phyloP scores from a whole-genome alignment of 2,888 invertebrate genomes.

The Ormyrus nitidulus region DNA sequence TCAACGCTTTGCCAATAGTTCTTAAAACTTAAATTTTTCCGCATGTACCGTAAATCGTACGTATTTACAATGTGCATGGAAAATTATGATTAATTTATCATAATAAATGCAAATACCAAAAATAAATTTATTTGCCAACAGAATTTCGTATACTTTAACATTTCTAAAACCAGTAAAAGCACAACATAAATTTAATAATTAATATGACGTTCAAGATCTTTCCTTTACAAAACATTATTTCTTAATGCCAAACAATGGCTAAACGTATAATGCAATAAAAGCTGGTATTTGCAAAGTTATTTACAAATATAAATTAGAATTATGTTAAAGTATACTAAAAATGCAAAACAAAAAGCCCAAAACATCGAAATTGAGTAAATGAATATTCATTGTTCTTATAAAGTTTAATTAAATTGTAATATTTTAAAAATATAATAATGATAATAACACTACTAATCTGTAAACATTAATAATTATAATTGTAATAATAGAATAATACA shows the following conservation, averaged over 20 bases:
- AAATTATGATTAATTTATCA: constrained; percentile 11
- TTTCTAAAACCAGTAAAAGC: no score
- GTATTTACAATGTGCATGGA: neutral
- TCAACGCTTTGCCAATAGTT: no score
- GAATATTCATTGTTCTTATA: constrained; percentile 7
- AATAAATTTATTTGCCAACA: no score
- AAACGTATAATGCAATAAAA: neutral
- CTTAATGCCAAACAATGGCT: neutral
- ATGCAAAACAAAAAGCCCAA: neutral
- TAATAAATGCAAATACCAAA: constrained; percentile 25
- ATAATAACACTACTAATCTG: constrained; percentile 66
- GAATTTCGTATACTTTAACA: no score
- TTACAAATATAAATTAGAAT: neutral
- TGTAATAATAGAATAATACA: constrained; percentile 60
- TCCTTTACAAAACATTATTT: no score
- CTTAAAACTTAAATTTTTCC: neutral
- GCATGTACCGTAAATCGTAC: neutral
- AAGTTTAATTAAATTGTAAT: constrained; percentile 15
- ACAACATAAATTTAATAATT: no score
- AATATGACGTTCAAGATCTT: no score
- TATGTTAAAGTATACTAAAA: neutral
- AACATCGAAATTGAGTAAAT: neutral
- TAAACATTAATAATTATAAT: constrained; percentile 65
- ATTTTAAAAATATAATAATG: constrained; percentile 62
- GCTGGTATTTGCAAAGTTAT: neutral